Base-by-base conservation (phyloP, 2,113 vertebrate genomes). In the Archilochus colubris region DNA sequence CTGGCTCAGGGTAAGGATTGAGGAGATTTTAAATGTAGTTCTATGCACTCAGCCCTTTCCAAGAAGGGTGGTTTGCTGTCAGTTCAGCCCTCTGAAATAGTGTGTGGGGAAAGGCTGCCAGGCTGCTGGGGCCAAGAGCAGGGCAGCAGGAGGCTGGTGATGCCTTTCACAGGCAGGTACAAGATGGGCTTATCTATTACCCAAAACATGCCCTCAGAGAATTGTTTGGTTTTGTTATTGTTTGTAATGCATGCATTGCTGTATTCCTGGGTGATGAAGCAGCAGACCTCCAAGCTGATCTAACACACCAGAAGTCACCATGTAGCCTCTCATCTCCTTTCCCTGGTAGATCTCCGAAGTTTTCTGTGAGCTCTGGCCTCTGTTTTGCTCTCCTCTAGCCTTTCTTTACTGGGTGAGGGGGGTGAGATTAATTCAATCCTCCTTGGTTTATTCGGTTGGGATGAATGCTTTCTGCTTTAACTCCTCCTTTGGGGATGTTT, bases 1-100 rank as follows among this genome's bases (percentile, higher is more conserved):
- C 82, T 93, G 78, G 63, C 58, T 81, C 75, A 33, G 87, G 89
- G 67, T 76, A 73, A 91, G 50, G 44, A 72, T 82, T n/a, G n/a
- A 43, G 78, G 66, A 73, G 77, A 69, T 87, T 72, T 76, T 78
- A 62, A 92, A 86, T 43, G 82, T 82, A 59, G 40, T 68, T 92
- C 64, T 93, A 63, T 44, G 75, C 70, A 82, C 44, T 30, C 68
- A 61, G 46, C 38, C 59, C 63, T 86, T 88, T 85, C 73, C 31
- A 51, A 0, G 12, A 69, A 79, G 63, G 55, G 55, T 80, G 43
- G 44, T 79, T 70, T 27, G 22, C 92, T 82, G 67, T 83, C 76
- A 59, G 86, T 48, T 86, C 72, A 30, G 82, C 64, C 74, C 54
- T 58, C 73, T 46, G 82, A 76, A 70, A 61, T 77, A 51, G 18